Evolutionary conservation across 2,797 vertebrate species (phyloP), one percentile per base, ranked within the genome.

Genomic region (Thalassophryne amazonica): DNA sequence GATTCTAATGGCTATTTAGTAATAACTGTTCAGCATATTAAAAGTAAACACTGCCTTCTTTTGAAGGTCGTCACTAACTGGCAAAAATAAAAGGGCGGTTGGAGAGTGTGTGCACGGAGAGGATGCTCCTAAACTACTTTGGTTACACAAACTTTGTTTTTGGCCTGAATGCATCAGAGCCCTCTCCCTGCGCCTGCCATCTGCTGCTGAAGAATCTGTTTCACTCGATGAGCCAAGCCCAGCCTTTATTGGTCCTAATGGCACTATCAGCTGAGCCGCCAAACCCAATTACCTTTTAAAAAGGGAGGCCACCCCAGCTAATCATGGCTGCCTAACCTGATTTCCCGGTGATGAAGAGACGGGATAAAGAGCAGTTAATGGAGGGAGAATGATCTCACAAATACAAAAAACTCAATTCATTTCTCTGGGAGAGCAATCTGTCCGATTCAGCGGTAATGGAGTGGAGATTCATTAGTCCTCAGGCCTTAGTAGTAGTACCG

Each of bases 331-430:
- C 85, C 90, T 92, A 91, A 93, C 90, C 75, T 83, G 88, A 92
- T 92, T 93, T 92, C 80, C 83, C 87, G 87, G 90, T 92, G 91
- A 91, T 92, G 91, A 92, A 92, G 90, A 93, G 91, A 90, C 74
- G 86, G 88, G 91, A 92, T 92, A 92, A 93, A 92, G 91, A 91
- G 89, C 90, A 92, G 89, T 91, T 93, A 93, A 93, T 93, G 92
- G 90, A 92, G 87, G 91, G 86, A 91, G 89, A 91, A 92, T 92
- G 92, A 92, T 92, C 92, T 92, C 90, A 92, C 89, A 90, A 93
- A 92, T 91, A 92, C 91, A 92, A 90, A 93, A 92, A 92, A 92
- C 90, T 91, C 92, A 93, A 93, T 93, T 93, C 92, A 93, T 93
- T 93, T 92, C 89, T 92, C 87, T 60, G 54, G 87, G 90, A 92